phyloP scores from a whole-genome alignment of 2,888 invertebrate genomes.

The Nomada ferruginata region DNA sequence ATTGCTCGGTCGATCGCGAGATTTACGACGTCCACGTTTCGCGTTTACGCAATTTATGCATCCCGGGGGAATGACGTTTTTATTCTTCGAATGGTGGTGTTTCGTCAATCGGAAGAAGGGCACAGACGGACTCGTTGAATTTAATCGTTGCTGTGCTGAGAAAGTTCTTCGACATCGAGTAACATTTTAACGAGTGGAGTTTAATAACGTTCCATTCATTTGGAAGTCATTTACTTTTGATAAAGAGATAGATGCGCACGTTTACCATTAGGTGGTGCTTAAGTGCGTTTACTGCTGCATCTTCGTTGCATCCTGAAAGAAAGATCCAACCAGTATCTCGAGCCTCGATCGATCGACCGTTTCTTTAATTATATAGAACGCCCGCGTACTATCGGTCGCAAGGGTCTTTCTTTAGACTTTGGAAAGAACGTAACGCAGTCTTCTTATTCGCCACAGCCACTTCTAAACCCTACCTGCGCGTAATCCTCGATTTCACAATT shows the following conservation, averaged over 20 bases:
- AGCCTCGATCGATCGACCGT: slow-evolving; percentile 71
- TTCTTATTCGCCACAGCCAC: neutral
- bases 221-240: neutral
- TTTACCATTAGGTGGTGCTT: neutral
- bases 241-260: too few relatives aligned
- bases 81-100: slow-evolving; percentile 22
- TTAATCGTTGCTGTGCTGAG: neutral
- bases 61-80: slow-evolving; percentile 38
- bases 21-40: slow-evolving; percentile 44
- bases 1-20: slow-evolving; percentile 55
- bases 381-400: slow-evolving; percentile 45
- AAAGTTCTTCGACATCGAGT: neutral
- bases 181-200: neutral
- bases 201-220: neutral
- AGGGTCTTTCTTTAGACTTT: slow-evolving; percentile 11
- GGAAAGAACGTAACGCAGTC: neutral
- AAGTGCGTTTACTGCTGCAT: slow-evolving; percentile 8
- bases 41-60: slow-evolving; percentile 53
- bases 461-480: neutral
- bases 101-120: slow-evolving; percentile 11
- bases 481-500: slow-evolving; percentile 21
- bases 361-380: slow-evolving; percentile 77
- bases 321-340: slow-evolving; percentile 43
- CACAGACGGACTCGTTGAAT: neutral
- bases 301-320: neutral